phyloP scores from a whole-genome alignment of 2,113 vertebrate species.

The Isurus oxyrinchus region DNA sequence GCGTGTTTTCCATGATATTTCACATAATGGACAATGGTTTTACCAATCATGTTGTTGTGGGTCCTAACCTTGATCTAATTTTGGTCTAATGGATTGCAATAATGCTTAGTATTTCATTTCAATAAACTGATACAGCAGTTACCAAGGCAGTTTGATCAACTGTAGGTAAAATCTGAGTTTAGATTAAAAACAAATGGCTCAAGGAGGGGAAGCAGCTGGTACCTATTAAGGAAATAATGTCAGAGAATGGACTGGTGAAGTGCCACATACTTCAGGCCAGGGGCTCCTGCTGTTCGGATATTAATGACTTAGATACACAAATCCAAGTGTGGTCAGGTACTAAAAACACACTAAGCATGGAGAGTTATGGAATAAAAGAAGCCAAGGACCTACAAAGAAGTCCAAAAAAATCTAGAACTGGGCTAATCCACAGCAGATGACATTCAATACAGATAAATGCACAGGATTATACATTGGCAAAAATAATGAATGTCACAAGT shows the following conservation, averaged over 20 bases:
- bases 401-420: not conserved
- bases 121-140: not conserved
- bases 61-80: not conserved
- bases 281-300: not conserved
- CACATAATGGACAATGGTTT: not conserved
- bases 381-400: not conserved
- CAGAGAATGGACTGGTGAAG: not conserved
- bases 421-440: not conserved
- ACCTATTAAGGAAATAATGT: not conserved
- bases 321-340: constrained; percentile 1
- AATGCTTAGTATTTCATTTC: not conserved
- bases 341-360: not conserved
- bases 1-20: not conserved
- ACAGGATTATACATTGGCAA: not conserved
- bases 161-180: not conserved
- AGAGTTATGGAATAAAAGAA: not conserved
- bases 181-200: not conserved
- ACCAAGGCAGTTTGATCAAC: not conserved
- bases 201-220: not conserved
- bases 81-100: not conserved
- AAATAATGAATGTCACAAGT: not conserved
- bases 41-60: not conserved
- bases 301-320: not conserved
- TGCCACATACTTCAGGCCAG: not conserved
- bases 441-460: not conserved